These are phyloP conservation scores for Hippocampus barbouri DNA, from an alignment of 2,113 vertebrate species.

Conservation along the genomic window DNA sequence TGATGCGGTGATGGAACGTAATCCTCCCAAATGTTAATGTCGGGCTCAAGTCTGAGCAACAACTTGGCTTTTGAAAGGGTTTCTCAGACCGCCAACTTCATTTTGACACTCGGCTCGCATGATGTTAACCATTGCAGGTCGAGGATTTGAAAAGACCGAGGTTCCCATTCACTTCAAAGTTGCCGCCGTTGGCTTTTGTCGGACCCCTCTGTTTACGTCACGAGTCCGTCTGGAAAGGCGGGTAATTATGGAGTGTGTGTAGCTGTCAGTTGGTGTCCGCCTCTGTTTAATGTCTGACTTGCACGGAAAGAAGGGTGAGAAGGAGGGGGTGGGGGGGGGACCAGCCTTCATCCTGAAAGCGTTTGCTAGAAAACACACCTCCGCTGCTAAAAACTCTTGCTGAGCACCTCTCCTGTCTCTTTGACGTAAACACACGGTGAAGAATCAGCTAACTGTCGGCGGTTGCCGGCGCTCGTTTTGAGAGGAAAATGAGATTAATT, in stretches of 20 bases:
- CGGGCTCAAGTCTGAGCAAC: background rate
- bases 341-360: slow-evolving; percentile 18
- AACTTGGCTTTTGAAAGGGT: background rate
- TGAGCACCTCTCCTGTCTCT: slow-evolving; percentile 7
- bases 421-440: slow-evolving; percentile 22
- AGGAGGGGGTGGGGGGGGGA: background rate
- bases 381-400: slow-evolving; percentile 10
- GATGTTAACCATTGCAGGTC: background rate
- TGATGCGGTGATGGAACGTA: background rate
- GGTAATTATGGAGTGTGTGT: slow-evolving; percentile 46
- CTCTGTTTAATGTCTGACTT: slow-evolving; percentile 54
- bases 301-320: background rate
- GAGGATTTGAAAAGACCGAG: background rate
- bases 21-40: background rate
- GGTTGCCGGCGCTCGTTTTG: slow-evolving; percentile 32
- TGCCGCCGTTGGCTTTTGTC: slow-evolving; percentile 8
- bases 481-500: slow-evolving; percentile 61
- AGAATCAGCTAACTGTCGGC: slow-evolving; percentile 30
- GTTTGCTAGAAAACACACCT: slow-evolving; percentile 36
- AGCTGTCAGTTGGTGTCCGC: slow-evolving; percentile 22
- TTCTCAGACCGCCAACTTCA: background rate
- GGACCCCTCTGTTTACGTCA: slow-evolving; percentile 23
- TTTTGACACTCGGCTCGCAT: background rate
- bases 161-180: background rate
- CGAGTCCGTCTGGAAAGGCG: slow-evolving; percentile 33